Percentiles rank a stretch among this genome's conserved stretches.
phyloP scores from a whole-genome alignment of 1,140 invertebrate genomes.

The Oryzaephilus surinamensis region DNA sequence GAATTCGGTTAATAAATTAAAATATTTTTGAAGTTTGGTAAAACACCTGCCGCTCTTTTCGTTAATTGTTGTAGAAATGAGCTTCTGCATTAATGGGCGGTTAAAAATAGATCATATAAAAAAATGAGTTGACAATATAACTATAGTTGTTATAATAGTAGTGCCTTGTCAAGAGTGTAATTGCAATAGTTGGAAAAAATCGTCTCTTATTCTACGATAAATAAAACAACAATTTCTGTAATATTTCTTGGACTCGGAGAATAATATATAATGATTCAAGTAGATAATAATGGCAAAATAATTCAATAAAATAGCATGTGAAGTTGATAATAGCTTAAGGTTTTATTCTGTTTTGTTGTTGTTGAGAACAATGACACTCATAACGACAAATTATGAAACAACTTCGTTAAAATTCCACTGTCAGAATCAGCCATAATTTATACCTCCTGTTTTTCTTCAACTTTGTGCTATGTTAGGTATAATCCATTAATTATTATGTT shows the following conservation, averaged over 20 bases:
- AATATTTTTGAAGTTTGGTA: no score
- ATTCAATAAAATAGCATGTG: slow-evolving; percentile 17
- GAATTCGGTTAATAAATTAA: no score
- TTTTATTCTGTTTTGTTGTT: slow-evolving; percentile 19
- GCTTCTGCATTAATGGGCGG: no score
- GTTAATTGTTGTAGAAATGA: no score
- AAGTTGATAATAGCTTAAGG: slow-evolving; percentile 17
- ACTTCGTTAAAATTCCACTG: slow-evolving; percentile 26
- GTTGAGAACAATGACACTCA: slow-evolving; percentile 23
- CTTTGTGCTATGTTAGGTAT: slow-evolving; percentile 14
- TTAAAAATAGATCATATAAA: no score
- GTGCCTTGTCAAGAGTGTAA: no score
- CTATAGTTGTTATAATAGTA: no score
- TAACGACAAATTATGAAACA: slow-evolving; percentile 28
- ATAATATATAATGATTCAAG: slow-evolving; percentile 11
- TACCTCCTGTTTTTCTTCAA: slow-evolving; percentile 22
- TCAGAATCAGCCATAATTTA: slow-evolving; percentile 24
- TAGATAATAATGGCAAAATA: no score
- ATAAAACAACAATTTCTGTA: slow-evolving; percentile 1
- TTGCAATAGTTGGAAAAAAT: no score
- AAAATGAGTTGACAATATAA: no score
- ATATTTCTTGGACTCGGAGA: slow-evolving; percentile 7
- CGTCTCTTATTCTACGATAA: background rate
- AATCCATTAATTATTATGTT: slow-evolving; percentile 23
- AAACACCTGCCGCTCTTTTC: no score